Percentiles rank a stretch among this genome's conserved stretches.
These are phyloP conservation scores for Epinephelus moara DNA, from an alignment of 2,113 vertebrate species.

Conservation along the genomic window DNA sequence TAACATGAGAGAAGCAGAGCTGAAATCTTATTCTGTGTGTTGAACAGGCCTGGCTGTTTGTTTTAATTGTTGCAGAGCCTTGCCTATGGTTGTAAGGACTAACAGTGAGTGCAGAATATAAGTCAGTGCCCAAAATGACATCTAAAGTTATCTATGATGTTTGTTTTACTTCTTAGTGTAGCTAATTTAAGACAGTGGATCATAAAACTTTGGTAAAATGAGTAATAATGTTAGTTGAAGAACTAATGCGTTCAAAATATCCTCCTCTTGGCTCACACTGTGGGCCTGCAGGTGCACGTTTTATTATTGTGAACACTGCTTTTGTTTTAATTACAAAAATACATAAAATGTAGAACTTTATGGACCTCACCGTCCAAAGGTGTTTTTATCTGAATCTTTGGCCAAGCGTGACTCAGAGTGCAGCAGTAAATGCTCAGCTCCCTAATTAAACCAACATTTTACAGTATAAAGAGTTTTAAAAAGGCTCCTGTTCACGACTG, in stretches of 20 bases:
- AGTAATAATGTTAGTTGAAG: neutral
- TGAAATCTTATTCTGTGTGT: neutral
- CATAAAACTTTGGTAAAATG: neutral
- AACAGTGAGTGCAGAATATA: neutral
- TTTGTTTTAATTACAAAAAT: conserved; percentile 19
- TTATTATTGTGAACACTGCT: neutral
- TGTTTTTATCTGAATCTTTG: neutral
- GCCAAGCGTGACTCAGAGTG: neutral
- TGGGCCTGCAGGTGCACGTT: conserved; percentile 4
- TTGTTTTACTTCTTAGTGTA: neutral
- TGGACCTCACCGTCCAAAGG: neutral
- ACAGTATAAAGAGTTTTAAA: neutral
- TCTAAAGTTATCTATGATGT: neutral
- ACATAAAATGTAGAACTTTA: neutral
- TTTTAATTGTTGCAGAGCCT: neutral
- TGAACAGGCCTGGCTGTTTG: neutral
- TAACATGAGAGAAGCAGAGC: neutral
- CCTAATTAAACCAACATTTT: neutral
- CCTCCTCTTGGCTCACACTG: neutral
- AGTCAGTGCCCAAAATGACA: neutral
- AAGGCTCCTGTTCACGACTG: neutral
- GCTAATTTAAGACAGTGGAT: neutral
- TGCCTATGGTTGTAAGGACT: neutral
- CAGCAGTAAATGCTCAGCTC: neutral
- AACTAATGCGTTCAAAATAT: neutral